These are phyloP conservation scores for Callitettix versicolor DNA, from an alignment of 1,140 invertebrate species.

Conservation along the genomic window DNA sequence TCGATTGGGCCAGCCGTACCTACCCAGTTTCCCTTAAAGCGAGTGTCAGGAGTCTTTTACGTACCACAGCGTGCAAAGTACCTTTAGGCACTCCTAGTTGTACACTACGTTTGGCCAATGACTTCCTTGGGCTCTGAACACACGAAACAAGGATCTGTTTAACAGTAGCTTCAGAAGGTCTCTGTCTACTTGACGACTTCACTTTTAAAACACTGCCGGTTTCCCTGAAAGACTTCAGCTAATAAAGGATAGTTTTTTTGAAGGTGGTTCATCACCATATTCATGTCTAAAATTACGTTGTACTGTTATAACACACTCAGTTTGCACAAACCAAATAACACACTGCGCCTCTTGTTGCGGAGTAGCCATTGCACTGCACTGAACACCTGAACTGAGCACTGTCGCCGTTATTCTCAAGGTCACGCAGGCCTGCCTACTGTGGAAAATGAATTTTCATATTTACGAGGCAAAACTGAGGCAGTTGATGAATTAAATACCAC, in stretches of 20 bases:
- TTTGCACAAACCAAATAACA: slow-evolving; percentile 1
- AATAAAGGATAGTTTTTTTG: background rate
- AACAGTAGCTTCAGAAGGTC: background rate
- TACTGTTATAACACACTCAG: background rate
- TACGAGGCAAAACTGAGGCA: too few relatives aligned
- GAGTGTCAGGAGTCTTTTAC: too few relatives aligned
- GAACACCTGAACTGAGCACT: background rate
- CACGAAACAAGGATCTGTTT: background rate
- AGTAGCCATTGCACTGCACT: background rate
- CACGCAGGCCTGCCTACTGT: background rate
- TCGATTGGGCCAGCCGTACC: too few relatives aligned
- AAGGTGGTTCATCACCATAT: background rate
- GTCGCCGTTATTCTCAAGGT: background rate
- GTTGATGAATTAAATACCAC: too few relatives aligned
- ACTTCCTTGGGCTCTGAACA: background rate
- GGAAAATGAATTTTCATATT: too few relatives aligned
- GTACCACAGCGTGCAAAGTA: background rate
- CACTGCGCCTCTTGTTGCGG: background rate
- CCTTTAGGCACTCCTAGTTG: slow-evolving; percentile 1
- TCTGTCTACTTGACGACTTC: background rate
- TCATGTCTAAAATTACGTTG: background rate
- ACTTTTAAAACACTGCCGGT: background rate
- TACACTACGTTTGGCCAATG: background rate
- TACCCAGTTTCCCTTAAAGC: too few relatives aligned
- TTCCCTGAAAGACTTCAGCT: slow-evolving; percentile 1